A percentile compares a stretch with the other conserved stretches of the same genome.
Evolutionary conservation across 2,888 invertebrate species (phyloP).

Genomic region (Chirona hameri): DNA sequence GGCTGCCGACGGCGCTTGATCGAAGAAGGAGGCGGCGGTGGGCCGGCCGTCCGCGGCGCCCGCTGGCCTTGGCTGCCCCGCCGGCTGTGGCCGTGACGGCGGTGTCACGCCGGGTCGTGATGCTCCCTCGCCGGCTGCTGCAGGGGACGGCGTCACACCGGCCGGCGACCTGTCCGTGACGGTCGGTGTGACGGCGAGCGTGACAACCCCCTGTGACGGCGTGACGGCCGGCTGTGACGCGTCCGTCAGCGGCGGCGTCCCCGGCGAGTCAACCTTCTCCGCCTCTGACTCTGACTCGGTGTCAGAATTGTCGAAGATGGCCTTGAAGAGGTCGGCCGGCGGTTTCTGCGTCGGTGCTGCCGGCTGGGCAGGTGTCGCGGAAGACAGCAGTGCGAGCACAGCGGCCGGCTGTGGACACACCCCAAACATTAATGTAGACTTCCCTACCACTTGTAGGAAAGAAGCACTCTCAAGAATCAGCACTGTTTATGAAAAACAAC

Average conservation of each 20-base stretch:
- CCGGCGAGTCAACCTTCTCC: slow-evolving; percentile 32
- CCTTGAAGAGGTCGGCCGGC: slow-evolving; percentile 72
- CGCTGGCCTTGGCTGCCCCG: background rate
- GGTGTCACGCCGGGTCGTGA: background rate
- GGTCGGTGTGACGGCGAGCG: background rate
- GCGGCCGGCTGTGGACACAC: background rate
- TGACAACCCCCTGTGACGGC: background rate
- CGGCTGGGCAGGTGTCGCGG: background rate
- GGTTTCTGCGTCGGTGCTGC: slow-evolving; percentile 28
- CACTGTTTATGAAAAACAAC: too few relatives aligned
- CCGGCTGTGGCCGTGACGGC: background rate
- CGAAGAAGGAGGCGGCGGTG: background rate
- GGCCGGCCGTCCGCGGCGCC: background rate
- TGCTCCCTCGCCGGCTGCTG: background rate
- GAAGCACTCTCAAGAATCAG: too few relatives aligned
- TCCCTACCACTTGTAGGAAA: too few relatives aligned
- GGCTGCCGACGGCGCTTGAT: background rate
- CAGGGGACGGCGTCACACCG: too few relatives aligned
- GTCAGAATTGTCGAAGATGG: slow-evolving; percentile 79
- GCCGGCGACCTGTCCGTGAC: background rate
- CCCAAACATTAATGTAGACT: too few relatives aligned
- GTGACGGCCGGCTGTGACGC: background rate
- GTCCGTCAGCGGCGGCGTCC: background rate
- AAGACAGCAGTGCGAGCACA: background rate
- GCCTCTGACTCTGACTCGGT: slow-evolving; percentile 58